Conservation (phyloP, 2,888 invertebrate species). For the Agonum fuliginosum region DNA sequence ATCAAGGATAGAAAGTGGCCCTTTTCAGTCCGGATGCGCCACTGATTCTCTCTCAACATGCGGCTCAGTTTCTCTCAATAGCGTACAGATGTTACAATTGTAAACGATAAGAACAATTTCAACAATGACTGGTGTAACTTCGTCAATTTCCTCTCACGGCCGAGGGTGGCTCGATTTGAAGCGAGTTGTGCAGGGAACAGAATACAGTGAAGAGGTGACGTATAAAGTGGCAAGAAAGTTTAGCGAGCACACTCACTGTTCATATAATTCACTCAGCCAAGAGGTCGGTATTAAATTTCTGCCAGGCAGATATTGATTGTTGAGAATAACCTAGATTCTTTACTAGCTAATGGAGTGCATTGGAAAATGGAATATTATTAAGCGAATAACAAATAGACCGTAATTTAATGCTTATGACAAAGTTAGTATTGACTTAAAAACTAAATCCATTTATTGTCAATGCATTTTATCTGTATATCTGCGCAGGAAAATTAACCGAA, state of each 20-base stretch:
- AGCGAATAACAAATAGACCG: background rate
- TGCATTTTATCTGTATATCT: too few species aligned
- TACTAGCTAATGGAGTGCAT: background rate
- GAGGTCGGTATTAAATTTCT: constrained; percentile 34
- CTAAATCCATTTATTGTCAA: too few species aligned
- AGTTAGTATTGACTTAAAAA: too few species aligned
- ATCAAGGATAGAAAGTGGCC: too few species aligned
- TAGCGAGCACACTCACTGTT: constrained; percentile 32
- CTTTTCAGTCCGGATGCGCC: too few species aligned
- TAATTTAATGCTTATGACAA: too few species aligned
- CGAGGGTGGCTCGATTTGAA: background rate
- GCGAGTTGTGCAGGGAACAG: background rate
- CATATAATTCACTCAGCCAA: constrained; percentile 44
- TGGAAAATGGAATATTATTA: too few species aligned
- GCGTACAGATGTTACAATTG: constrained; percentile 55
- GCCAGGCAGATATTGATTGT: constrained; percentile 25
- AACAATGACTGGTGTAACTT: constrained; percentile 61
- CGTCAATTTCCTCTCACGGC: constrained; percentile 64
- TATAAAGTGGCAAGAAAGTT: constrained; percentile 51
- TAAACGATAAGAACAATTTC: constrained; percentile 57
- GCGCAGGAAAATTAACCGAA: too few species aligned
- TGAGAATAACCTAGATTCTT: constrained; percentile 5
- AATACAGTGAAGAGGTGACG: constrained; percentile 1
- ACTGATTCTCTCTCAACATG: too few species aligned
- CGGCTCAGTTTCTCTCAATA: constrained; percentile 26